Conservation (phyloP, 2,113 vertebrate species). For the Sapayoa aenigma region DNA sequence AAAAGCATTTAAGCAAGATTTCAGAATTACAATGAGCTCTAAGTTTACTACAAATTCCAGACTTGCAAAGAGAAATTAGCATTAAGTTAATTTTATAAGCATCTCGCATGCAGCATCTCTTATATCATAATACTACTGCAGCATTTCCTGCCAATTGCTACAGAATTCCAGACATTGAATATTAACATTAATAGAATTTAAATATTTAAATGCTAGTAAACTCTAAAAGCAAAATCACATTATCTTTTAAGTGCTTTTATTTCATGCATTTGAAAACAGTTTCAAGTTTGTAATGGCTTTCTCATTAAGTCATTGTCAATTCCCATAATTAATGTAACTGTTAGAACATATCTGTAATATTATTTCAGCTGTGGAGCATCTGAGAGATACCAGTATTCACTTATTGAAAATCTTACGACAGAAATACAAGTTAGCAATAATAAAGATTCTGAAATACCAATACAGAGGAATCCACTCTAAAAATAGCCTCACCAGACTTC, state of each 20-base stretch:
- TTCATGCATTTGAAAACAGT: neutral
- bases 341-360: neutral
- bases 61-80: neutral
- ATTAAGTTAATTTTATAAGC: neutral
- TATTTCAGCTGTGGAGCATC: neutral
- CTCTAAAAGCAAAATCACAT: neutral
- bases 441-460: neutral
- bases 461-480: neutral
- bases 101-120: neutral
- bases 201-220: neutral
- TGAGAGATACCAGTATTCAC: neutral
- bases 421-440: neutral
- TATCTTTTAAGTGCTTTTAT: neutral
- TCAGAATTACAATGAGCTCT: neutral
- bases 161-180: neutral
- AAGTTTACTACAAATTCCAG: neutral
- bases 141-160: neutral
- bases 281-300: neutral
- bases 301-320: neutral
- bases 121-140: neutral
- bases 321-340: neutral
- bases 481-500: neutral
- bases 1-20: neutral
- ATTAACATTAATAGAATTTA: neutral
- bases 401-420: neutral